A percentile compares a stretch with the other conserved stretches of the same genome.
These are phyloP conservation scores for Coregonus sp. DNA, from an alignment of 2,797 vertebrate genomes.

Conservation along the genomic window DNA sequence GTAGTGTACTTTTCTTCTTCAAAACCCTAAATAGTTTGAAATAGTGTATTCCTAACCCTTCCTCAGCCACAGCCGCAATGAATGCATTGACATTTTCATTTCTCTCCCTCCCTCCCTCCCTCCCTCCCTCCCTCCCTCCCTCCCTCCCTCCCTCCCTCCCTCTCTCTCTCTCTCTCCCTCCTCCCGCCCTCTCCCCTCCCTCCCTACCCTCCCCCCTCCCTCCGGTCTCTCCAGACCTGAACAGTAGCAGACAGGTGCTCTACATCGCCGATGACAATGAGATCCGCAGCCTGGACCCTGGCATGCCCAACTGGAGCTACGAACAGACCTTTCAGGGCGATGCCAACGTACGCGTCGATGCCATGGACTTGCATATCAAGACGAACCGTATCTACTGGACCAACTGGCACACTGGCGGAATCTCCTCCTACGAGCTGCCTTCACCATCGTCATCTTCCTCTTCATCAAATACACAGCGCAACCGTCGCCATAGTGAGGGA, in stretches of 20 bases:
- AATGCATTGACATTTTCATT: not conserved
- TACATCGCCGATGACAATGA: constrained; percentile 97
- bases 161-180: not conserved
- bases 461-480: constrained; percentile 83
- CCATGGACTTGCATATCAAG: constrained; percentile 92
- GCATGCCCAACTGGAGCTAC: constrained; percentile 90
- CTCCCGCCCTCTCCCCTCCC: not conserved
- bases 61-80: too few relatives aligned
- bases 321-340: constrained; percentile 95
- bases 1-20: too few relatives aligned
- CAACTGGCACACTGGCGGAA: constrained; percentile 94
- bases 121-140: not conserved
- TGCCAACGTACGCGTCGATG: constrained; percentile 89
- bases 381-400: constrained; percentile 96
- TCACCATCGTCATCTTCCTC: constrained; percentile 51
- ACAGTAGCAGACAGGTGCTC: constrained; percentile 86
- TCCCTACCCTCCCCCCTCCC: not conserved
- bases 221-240: constrained; percentile 65
- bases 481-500: constrained; percentile 83
- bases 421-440: constrained; percentile 87
- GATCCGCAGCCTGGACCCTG: constrained; percentile 92
- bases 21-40: too few relatives aligned
- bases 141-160: not conserved
- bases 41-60: not conserved
- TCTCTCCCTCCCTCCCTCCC: too few relatives aligned